Conservation (phyloP, 23 tunicate species). For the Trididemnum miniatum region DNA sequence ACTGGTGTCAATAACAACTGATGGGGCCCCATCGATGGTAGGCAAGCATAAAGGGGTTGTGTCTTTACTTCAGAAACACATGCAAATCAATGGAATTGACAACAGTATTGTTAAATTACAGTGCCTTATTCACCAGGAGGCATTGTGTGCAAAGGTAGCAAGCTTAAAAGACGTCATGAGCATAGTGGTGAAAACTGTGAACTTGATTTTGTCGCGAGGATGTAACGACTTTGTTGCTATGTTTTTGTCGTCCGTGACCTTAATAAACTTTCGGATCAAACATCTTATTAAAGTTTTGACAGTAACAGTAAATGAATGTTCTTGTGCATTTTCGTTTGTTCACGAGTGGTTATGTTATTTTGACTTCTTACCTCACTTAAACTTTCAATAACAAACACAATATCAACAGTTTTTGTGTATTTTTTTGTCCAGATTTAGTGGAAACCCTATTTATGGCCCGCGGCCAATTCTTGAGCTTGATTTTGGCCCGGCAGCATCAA, state of each 20-base stretch:
- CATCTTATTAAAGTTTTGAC: conserved; percentile 19
- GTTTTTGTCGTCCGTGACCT: background rate
- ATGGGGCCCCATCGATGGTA: conserved; percentile 59
- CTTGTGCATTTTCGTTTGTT: conserved; percentile 22
- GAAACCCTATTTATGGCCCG: too few species aligned
- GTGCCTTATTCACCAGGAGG: conserved; percentile 76
- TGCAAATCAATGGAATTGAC: conserved; percentile 46
- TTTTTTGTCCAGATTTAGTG: too few species aligned
- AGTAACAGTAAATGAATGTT: conserved; percentile 22
- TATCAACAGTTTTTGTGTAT: too few species aligned
- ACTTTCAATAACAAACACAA: conserved; percentile 20
- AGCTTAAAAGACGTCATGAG: conserved; percentile 43
- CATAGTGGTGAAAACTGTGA: conserved; percentile 60
- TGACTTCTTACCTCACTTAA: conserved; percentile 18
- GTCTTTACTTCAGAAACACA: conserved; percentile 66
- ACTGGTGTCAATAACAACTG: conserved; percentile 50
- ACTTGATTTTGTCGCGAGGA: conserved; percentile 27
- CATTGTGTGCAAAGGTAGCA: conserved; percentile 65
- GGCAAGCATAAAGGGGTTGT: conserved; percentile 58
- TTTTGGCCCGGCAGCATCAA: too few species aligned
- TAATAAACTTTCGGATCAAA: conserved; percentile 33
- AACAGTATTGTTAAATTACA: conserved; percentile 46
- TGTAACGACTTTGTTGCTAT: background rate
- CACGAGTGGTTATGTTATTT: background rate
- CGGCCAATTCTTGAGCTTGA: too few species aligned